Evolutionary conservation across 2,797 vertebrate genomes (phyloP), one percentile per base, ranked within the genome.

Genomic region (Enteromius anoplus): DNA sequence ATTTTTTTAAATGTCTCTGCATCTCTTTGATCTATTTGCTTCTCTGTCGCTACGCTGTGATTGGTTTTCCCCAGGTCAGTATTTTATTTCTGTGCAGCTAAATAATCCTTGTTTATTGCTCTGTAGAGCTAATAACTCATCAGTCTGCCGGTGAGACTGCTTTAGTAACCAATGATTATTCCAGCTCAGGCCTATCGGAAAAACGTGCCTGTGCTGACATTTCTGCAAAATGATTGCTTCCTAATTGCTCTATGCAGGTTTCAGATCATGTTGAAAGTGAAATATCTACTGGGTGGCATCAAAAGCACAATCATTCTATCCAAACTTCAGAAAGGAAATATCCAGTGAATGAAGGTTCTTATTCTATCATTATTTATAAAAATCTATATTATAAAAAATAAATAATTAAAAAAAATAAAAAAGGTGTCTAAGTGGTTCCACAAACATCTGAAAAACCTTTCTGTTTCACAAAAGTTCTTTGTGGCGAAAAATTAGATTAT

Each of bases 51-150:
- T 23, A 32, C 3, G 11, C 51, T 58, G 72, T 4, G 51, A 75
- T 75, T 75, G 72, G 40, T 58, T 75, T 40, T 40, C 72, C 72
- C 21, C 32, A 10, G 51, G 32, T 75, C 72, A 75, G 32, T 40
- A 23, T 8, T 7, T 75, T 37, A 75, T 58, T 40, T 23, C 12
- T 75, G 0, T 37, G 26, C 15, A 7, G 26, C 60, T 29, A 7
- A 64, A 32, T 64, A 32, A 17, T 64, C 62, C 29, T 32, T 32
- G 62, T 32, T 32, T 64, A 64, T 64, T 64, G 51, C 51, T 75
- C 34, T 75, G 53, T 40, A 58, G 14, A 75, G 32, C 21, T 40
- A 23, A 40, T 75, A 75, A 40, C 51, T 75, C 21, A 58, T 58
- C 14, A 40, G 34, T 5, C 32, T 40, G 34, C 51, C 32, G 15